phyloP scores from a whole-genome alignment of 2,888 invertebrate genomes.

The Plebejus anna region DNA sequence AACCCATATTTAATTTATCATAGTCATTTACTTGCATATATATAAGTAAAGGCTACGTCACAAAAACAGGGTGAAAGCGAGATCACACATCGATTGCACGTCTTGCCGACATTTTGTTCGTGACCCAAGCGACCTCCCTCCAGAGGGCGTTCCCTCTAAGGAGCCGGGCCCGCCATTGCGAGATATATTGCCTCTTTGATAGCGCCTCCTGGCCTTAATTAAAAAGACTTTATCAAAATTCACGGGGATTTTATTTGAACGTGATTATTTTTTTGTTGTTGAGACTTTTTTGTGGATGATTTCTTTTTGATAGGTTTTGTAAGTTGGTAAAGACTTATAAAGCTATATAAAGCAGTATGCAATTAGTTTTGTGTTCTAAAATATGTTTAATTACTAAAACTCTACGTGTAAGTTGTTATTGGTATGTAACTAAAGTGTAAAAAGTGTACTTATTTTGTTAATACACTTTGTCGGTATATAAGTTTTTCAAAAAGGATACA shows the following conservation, averaged over 20 bases:
- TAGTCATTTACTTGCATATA: too few species aligned
- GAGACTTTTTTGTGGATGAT: not conserved
- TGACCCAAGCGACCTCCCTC: slow-evolving; percentile 51
- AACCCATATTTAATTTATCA: too few species aligned
- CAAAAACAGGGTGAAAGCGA: slow-evolving; percentile 20
- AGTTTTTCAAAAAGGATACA: not conserved
- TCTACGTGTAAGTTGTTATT: too few species aligned
- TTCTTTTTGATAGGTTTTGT: not conserved
- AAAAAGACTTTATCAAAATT: slow-evolving; percentile 26
- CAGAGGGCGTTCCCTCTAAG: slow-evolving; percentile 54
- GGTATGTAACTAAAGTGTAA: too few species aligned
- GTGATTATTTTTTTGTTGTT: slow-evolving; percentile 9
- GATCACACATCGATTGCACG: slow-evolving; percentile 49
- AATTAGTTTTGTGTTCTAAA: too few species aligned
- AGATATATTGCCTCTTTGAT: slow-evolving; percentile 37
- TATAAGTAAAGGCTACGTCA: not conserved
- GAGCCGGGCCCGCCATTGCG: slow-evolving; percentile 51
- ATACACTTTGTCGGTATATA: not conserved
- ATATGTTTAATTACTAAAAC: too few species aligned
- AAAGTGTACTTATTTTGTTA: not conserved
- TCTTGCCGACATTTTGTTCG: slow-evolving; percentile 58
- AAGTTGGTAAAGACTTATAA: not conserved
- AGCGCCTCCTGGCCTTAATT: slow-evolving; percentile 29
- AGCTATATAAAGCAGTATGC: too few species aligned
- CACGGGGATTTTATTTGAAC: slow-evolving; percentile 22